A percentile compares a stretch with the other conserved stretches of the same genome.
phyloP scores from a whole-genome alignment of 2,797 vertebrate genomes.

The Gymnodraco acuticeps region DNA sequence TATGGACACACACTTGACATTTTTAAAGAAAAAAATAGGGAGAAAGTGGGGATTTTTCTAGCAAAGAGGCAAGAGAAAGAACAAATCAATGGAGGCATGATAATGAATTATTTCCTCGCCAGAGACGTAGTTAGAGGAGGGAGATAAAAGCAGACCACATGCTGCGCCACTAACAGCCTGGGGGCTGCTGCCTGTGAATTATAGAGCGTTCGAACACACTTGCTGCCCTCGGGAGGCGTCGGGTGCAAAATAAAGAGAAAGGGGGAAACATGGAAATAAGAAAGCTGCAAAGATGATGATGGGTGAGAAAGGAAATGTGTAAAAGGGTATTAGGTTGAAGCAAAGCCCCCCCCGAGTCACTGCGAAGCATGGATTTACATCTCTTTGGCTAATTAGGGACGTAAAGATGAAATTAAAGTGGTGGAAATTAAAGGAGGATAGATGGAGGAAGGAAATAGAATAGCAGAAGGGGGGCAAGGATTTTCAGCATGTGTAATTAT shows the following conservation, averaged over 20 bases:
- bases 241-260: constrained; percentile 55
- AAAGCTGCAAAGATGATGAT: constrained; percentile 29
- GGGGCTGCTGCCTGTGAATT: constrained; percentile 69
- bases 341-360: constrained; percentile 46
- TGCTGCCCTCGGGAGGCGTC: constrained; percentile 59
- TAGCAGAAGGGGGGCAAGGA: constrained; percentile 14
- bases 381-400: constrained; percentile 70
- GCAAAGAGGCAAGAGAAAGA: constrained; percentile 56
- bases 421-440: constrained; percentile 59
- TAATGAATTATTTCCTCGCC: constrained; percentile 78
- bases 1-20: constrained; percentile 55
- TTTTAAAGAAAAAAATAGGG: constrained; percentile 25
- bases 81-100: constrained; percentile 73
- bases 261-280: constrained; percentile 48
- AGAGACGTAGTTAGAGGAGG: constrained; percentile 68
- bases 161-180: constrained; percentile 73
- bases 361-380: constrained; percentile 64
- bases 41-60: constrained; percentile 39
- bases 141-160: constrained; percentile 83
- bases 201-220: constrained; percentile 63
- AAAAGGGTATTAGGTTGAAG: constrained; percentile 64
- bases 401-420: constrained; percentile 71
- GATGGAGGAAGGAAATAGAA: constrained; percentile 52
- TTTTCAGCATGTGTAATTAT: constrained; percentile 68
- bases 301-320: constrained; percentile 39